Evolutionary conservation across 2,797 vertebrate genomes (phyloP), one percentile per base, ranked within the genome.

Genomic region (Morelia viridis): DNA sequence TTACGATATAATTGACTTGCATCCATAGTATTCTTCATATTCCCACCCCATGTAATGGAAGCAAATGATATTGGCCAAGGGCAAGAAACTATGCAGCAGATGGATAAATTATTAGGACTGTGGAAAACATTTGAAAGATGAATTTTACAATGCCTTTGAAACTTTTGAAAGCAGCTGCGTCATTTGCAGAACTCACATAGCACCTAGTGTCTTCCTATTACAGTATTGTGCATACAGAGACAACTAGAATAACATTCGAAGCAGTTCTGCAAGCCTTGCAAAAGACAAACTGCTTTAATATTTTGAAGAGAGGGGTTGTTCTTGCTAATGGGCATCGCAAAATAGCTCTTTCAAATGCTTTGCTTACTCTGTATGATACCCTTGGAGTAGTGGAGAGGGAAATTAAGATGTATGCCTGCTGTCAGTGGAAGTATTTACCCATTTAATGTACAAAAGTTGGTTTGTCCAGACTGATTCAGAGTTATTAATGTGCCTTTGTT

Each of bases 401-500:
- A 64, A 90, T 57, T 41, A 64, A 64, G 76, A 56, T 41, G 0
- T 8, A 53, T 92, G 50, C 26, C 19, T 89, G 26, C 31, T 4
- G 2, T 46, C n/a, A 46, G 24, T 57, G 15, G 24, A 35, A 41
- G 3, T n/a, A 15, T 62, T 87, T n/a, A 1, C 53, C 4, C 50
- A 64, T 87, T 64, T 57, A 80, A 41, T 83, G 17, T 90, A 83
- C 13, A 41, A 50, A 26, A 76, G 2, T 11, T 92, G 53, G 85
- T 5, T 17, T 92, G 92, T 64, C 88, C 92, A 64, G 28, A 76
- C 61, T 93, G 87, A 94, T 57, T 10, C 89, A 57, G 31, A 1
- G 24, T 93, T 41, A 10, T 22, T 92, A 31, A 68, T 62, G 6
- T 89, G 86, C 95, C 28, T 93, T 28, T 96, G 94, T 94, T 92